These are phyloP conservation scores for Catamblyrhynchus diadema DNA, from an alignment of 2,797 vertebrate species.

Conservation along the genomic window DNA sequence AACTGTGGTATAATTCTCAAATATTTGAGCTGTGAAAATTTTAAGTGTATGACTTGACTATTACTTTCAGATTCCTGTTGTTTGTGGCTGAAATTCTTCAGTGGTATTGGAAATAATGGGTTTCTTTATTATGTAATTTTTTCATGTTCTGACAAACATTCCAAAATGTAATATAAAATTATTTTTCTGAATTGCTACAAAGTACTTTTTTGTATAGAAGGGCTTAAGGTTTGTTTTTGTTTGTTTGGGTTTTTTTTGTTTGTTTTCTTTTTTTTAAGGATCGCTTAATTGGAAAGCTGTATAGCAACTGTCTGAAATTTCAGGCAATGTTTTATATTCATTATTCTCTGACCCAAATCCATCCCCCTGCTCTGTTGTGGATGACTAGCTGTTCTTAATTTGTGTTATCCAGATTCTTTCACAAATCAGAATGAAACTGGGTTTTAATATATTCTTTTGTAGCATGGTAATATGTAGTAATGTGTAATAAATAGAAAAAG, in stretches of 20 bases:
- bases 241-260: background rate
- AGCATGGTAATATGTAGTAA: background rate
- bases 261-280: background rate
- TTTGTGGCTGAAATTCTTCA: background rate
- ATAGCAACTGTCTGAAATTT: background rate
- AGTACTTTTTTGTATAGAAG: background rate
- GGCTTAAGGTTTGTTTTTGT: background rate
- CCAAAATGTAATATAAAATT: background rate
- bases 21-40: background rate
- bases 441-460: background rate
- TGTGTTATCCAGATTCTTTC: conserved; percentile 2
- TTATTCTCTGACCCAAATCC: conserved; percentile 42
- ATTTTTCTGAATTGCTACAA: background rate
- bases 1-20: background rate
- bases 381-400: conserved; percentile 25
- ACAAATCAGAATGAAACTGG: background rate
- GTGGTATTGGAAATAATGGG: background rate
- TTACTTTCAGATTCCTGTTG: background rate
- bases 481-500: background rate
- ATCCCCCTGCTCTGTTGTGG: background rate
- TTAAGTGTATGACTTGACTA: background rate
- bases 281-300: background rate
- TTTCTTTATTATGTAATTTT: background rate
- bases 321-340: conserved; percentile 11
- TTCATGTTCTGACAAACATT: background rate